A percentile compares a stretch with the other conserved stretches of the same genome.
Conservation (phyloP, 2,797 vertebrate genomes). For the Gephyroberyx darwinii region DNA sequence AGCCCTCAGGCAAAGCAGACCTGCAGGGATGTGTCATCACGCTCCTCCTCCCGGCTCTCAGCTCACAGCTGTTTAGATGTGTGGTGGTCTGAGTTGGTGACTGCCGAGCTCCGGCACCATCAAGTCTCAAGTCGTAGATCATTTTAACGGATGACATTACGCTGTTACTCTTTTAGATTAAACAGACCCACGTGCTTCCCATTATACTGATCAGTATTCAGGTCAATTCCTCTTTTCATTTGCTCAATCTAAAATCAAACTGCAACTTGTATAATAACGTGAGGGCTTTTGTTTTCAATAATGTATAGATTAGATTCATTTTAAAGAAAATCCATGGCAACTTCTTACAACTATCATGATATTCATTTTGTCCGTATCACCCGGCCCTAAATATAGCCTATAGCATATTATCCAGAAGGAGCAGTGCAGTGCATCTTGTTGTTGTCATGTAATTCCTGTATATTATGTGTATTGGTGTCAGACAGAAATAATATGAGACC, state of each 20-base stretch:
- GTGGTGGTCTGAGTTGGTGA: conserved; percentile 17
- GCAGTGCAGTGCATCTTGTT: conserved; percentile 24
- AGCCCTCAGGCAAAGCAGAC: conserved; percentile 23
- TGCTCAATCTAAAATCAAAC: conserved; percentile 1
- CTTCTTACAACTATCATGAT: conserved; percentile 36
- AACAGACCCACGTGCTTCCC: background rate
- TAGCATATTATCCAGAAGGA: background rate
- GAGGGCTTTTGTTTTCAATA: background rate
- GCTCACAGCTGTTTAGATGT: conserved; percentile 35
- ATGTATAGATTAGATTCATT: conserved; percentile 12
- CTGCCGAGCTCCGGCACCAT: conserved; percentile 38
- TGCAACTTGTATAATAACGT: conserved; percentile 18
- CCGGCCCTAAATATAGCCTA: background rate
- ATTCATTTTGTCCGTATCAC: background rate
- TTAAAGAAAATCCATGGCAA: conserved; percentile 26
- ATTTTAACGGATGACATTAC: conserved; percentile 22
- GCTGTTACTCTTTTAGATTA: background rate
- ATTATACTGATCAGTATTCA: background rate
- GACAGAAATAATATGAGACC: conserved; percentile 41
- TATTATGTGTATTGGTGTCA: conserved; percentile 44
- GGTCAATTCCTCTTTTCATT: background rate
- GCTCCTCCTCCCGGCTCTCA: background rate
- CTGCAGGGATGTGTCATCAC: background rate
- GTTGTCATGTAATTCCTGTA: conserved; percentile 31
- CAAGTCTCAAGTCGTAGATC: background rate